These are phyloP conservation scores for Ruditapes philippinarum DNA, from an alignment of 1,140 invertebrate species.

Conservation along the genomic window DNA sequence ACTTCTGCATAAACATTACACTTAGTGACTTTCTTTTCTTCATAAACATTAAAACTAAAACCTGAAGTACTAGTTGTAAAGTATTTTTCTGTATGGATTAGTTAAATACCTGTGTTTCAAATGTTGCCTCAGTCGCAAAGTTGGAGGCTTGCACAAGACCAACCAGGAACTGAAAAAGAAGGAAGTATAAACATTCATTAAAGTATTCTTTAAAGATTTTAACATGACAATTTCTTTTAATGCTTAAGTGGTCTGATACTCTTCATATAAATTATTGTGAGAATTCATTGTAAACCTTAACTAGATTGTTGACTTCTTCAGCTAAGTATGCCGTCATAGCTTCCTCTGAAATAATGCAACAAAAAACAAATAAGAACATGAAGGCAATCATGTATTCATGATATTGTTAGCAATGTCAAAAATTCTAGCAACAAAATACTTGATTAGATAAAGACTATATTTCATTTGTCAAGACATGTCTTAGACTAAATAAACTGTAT, in stretches of 20 bases:
- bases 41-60: too few species aligned
- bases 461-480: too few species aligned
- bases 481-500: too few species aligned
- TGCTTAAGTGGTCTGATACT: background rate
- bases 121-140: conserved; percentile 67
- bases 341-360: background rate
- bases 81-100: background rate
- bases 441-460: too few species aligned
- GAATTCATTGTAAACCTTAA: background rate
- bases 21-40: too few species aligned
- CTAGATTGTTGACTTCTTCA: background rate
- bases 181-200: background rate
- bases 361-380: too few species aligned
- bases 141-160: conserved; percentile 56
- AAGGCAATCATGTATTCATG: too few species aligned
- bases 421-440: too few species aligned
- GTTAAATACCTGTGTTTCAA: conserved; percentile 57
- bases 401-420: too few species aligned
- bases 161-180: conserved; percentile 64
- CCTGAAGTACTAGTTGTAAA: background rate
- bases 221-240: background rate
- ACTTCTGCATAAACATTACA: background rate
- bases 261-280: background rate
- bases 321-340: background rate
- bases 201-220: background rate